Evolutionary conservation across 2,797 vertebrate species (phyloP).

Genomic region (Benthosema pterotum): DNA sequence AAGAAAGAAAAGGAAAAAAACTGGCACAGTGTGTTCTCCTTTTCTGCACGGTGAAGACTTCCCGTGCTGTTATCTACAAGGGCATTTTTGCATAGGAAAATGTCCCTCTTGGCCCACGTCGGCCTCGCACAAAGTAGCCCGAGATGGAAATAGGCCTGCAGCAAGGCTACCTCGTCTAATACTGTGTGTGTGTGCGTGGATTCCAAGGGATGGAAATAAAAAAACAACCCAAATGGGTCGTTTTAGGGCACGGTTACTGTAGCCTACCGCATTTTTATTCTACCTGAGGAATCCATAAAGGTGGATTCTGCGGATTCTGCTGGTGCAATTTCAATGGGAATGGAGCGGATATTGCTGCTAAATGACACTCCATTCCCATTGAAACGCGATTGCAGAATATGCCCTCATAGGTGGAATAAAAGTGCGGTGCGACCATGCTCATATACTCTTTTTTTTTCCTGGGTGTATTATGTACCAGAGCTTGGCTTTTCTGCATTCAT

Average conservation of each 20-base stretch:
- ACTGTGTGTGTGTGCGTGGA: background rate
- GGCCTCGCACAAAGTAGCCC: no score
- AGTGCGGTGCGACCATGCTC: no score
- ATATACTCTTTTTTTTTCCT: slow-evolving; percentile 23
- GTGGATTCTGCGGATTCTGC: no score
- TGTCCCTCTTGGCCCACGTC: slow-evolving; percentile 19
- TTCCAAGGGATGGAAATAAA: slow-evolving; percentile 4
- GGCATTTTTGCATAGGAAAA: slow-evolving; percentile 61
- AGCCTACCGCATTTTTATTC: no score
- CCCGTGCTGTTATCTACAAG: slow-evolving; percentile 10
- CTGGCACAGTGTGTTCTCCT: slow-evolving; percentile 34
- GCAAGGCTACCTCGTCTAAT: background rate
- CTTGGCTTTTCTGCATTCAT: background rate
- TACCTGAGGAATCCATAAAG: no score
- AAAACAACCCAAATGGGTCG: background rate
- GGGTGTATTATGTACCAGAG: background rate
- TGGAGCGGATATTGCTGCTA: no score
- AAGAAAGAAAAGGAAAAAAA: no score
- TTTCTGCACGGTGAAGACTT: background rate
- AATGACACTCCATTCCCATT: no score
- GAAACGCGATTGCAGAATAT: no score
- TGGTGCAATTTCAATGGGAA: no score
- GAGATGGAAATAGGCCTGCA: no score
- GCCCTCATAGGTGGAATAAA: no score
- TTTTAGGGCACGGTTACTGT: background rate